Evolutionary conservation across 2,113 vertebrate species (phyloP).

Genomic region (Epinephelus fuscoguttatus): DNA sequence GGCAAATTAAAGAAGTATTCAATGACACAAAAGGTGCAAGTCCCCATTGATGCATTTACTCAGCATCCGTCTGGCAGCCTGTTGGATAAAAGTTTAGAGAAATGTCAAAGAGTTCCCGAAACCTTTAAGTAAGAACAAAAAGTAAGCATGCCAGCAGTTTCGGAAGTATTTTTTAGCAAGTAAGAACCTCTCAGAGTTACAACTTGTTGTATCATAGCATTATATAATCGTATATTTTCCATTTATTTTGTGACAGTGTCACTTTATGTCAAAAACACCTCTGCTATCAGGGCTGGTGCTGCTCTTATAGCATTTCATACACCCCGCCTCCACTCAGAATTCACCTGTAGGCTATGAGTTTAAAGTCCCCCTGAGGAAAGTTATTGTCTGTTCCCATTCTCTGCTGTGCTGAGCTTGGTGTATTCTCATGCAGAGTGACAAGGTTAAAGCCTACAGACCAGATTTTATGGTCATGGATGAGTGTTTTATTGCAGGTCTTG

Average conservation of each 20-base stretch:
- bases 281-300: too few relatives aligned
- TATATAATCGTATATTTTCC: neutral
- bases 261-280: neutral
- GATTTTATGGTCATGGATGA: neutral
- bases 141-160: too few relatives aligned
- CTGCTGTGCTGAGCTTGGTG: neutral
- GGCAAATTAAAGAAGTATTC: neutral
- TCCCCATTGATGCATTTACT: neutral
- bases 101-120: neutral
- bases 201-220: neutral
- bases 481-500: slow-evolving; percentile 16
- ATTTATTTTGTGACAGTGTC: neutral
- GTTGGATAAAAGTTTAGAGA: neutral
- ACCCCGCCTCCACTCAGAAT: neutral
- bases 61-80: neutral
- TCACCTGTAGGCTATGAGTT: neutral
- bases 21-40: neutral
- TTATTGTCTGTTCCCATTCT: neutral
- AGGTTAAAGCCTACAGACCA: too few relatives aligned
- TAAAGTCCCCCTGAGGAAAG: too few relatives aligned
- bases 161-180: too few relatives aligned
- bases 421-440: neutral
- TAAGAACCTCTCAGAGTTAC: neutral
- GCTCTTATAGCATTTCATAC: neutral
- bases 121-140: too few relatives aligned